Base-by-base conservation (phyloP, 2,113 vertebrate species). In the Phrynosoma platyrhinos region DNA sequence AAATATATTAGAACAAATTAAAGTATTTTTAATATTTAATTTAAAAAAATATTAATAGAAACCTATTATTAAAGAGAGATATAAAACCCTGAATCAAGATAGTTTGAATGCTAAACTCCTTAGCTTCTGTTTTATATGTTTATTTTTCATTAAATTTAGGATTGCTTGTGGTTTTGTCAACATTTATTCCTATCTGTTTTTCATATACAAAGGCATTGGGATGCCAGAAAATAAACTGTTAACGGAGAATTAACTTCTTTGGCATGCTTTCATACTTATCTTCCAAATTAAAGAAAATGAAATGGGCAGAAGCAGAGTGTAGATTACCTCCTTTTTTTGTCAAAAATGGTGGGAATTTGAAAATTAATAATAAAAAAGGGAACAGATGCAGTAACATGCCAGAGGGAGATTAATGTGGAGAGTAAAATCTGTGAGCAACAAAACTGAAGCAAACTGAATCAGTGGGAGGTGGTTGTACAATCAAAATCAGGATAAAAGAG, bases 341-440 rank as follows among this genome's bases (percentile, higher is more conserved):
- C 97, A 98, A 98, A 97, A 97, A 97, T 97, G 96, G 97, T 97
- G 97, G 97, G 97, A 98, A 99, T 98, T 98, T 98, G 98, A 98
- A 98, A 99, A 99, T 99, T 98, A 99, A 98, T 97, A 97, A 97
- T 98, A 99, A 99, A 99, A 98, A 98, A 98, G 98, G 96, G 98
- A 99, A 98, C 99, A 99, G 99, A 99, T 99, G 99, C 98, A 98
- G 96, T 97, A 97, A 98, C 98, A 98, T 97, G 98, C 99, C 99
- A 99, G 98, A 99, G 99, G 99, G 98, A 98, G 97, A 98, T 98
- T 98, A 97, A 98, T 98, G 98, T 97, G 97, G 98, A 97, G 97
- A 98, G 98, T 95, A 97, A 99, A 98, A 98, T 99, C 98, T 98
- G 99, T 97, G 97, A 97, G 97, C 98, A 98, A 99, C 98, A 98